Base-by-base conservation (phyloP, 2,888 invertebrate species). In the Heliconius hortense region DNA sequence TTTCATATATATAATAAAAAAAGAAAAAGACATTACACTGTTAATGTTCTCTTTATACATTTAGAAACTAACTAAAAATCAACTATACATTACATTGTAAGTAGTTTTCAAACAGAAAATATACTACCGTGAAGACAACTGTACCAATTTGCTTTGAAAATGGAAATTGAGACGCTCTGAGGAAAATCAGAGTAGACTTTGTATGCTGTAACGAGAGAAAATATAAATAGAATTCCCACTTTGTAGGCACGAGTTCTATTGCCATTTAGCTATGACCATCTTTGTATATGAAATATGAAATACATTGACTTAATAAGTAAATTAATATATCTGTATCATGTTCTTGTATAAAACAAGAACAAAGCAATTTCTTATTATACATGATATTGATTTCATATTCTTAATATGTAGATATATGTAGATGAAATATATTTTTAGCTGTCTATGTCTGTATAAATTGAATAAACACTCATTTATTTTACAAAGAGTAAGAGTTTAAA, bases 131-230 rank as follows among this genome's bases (percentile, higher is more conserved):
- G 68, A 53, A 35, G 24, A 60, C 39, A 60, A 71, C 70, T 60
- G 39, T 59, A 67, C 67, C 73, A 73, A 73, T 73, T 73, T 73
- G 39, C 56, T 66, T 67, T 73, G 56, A 26, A 73, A 67, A 73
- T 73, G 66, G 59, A 73, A 73, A 73, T 73, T 67, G 73, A 73
- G 73, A 67, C 56, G 72, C 72, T 75, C 77, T 48, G 70, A 73
- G 66, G 72, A 72, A 72, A 72, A 70, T 72, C 75, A 70, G 77
- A 73, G 53, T 43, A 74, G 77, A 74, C 77, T 69, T 73, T 72
- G 72, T 69, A 60, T 35, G 68, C 62, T 74, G 64, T 75, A 75
- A 77, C 77, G 77, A 77, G 77, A 5, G 39, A 66, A 73, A 73
- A 59, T 70, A 56, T 70, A 70, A 70, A 70, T 70, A 59, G 70